phyloP scores from a whole-genome alignment of 2,888 invertebrate genomes.

The Leptodirus hochenwartii region DNA sequence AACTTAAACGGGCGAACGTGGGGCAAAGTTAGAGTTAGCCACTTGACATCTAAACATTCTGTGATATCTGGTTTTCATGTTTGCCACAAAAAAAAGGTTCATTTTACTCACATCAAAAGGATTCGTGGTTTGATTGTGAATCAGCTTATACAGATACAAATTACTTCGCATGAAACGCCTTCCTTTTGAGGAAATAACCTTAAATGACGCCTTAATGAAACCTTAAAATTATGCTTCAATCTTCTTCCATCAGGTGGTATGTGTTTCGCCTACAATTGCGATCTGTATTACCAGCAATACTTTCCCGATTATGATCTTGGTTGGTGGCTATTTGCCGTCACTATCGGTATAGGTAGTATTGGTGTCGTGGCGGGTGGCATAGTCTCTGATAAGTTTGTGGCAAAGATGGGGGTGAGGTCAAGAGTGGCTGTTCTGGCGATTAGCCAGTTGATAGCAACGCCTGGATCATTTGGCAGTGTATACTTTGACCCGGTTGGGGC shows the following conservation, averaged over 20 bases:
- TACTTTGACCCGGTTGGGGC: conserved; percentile 68
- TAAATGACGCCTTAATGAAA: too few species aligned
- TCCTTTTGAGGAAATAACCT: too few species aligned
- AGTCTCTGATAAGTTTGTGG: conserved; percentile 72
- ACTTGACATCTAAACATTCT: too few species aligned
- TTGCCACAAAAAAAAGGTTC: too few species aligned
- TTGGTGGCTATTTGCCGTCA: conserved; percentile 79
- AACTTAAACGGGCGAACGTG: too few species aligned
- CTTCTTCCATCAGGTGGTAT: conserved; percentile 49
- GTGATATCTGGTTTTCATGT: too few species aligned
- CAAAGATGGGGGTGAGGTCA: conserved; percentile 69
- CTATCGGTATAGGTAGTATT: conserved; percentile 67
- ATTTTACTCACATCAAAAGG: too few species aligned
- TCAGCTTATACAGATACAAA: too few species aligned
- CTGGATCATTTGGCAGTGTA: conserved; percentile 73
- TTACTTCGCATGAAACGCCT: too few species aligned
- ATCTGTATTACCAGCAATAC: conserved; percentile 72
- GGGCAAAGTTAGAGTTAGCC: too few species aligned
- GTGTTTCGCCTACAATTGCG: conserved; percentile 83
- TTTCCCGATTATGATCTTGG: conserved; percentile 80
- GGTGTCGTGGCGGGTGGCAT: conserved; percentile 60
- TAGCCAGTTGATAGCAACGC: conserved; percentile 67
- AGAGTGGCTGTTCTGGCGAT: conserved; percentile 62
- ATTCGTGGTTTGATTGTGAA: too few species aligned
- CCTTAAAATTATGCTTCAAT: too few species aligned